Conservation (phyloP, 2,113 vertebrate genomes). For the Castor canadensis region DNA sequence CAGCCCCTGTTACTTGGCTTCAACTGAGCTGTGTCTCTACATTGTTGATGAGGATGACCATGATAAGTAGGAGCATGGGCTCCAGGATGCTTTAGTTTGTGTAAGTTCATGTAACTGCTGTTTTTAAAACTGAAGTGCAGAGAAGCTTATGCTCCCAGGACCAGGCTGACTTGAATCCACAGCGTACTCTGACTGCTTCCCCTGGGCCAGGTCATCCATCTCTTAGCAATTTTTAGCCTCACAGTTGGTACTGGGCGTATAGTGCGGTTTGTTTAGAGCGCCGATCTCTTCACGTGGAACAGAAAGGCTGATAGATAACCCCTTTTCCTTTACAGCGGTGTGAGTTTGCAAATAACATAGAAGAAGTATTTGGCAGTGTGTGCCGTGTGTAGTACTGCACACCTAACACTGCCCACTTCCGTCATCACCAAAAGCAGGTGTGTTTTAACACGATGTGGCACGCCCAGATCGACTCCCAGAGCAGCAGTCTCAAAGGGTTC, state of each 20-base stretch:
- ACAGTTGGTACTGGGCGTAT: no score
- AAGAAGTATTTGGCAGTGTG: accelerated
- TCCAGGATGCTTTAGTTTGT: background rate
- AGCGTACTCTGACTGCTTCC: background rate
- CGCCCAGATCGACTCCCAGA: background rate
- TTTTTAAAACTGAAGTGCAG: background rate
- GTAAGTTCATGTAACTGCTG: background rate
- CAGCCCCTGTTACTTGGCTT: background rate
- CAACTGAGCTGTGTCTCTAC: background rate
- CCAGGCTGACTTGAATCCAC: background rate
- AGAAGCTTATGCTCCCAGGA: background rate
- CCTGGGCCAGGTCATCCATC: background rate
- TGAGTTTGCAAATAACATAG: background rate
- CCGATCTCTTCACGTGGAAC: background rate
- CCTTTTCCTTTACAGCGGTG: background rate
- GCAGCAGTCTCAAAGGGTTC: background rate
- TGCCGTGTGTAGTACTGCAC: no score
- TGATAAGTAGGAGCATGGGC: background rate
- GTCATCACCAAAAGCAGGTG: background rate
- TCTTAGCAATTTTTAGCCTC: no score
- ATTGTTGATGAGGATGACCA: accelerated
- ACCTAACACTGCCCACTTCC: no score
- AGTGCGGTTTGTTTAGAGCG: no score
- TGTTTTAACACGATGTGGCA: background rate
- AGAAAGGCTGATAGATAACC: background rate